These are phyloP conservation scores for Phataginus tricuspis DNA, from an alignment of 2,797 vertebrate species.

Conservation along the genomic window DNA sequence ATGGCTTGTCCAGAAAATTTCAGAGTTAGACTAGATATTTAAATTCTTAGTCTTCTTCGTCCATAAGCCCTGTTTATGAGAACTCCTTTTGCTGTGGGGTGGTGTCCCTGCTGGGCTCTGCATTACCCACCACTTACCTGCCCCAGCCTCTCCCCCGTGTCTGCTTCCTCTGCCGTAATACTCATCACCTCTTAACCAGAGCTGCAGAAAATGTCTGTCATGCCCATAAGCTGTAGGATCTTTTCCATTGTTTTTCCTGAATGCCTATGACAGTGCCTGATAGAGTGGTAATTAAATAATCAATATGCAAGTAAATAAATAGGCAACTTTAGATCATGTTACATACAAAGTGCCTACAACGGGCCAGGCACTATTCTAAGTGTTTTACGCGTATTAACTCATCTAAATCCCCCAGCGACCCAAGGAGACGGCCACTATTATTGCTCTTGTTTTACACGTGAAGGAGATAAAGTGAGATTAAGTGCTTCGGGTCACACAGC, in stretches of 20 bases:
- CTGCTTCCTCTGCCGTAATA: neutral
- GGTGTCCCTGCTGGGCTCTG: neutral
- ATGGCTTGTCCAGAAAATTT: neutral
- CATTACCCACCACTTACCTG: too few relatives aligned
- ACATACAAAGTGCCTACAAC: neutral
- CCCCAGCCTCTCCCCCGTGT: neutral
- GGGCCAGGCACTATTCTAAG: neutral
- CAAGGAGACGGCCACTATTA: neutral
- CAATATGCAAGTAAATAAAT: constrained; percentile 9
- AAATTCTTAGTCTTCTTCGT: neutral
- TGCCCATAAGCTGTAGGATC: neutral
- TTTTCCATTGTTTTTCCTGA: neutral
- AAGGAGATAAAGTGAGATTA: neutral
- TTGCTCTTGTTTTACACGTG: neutral
- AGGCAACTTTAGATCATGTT: neutral
- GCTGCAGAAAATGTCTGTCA: neutral
- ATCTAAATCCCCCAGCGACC: neutral
- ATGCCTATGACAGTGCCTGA: neutral
- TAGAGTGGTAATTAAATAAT: neutral
- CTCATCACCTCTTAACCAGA: neutral
- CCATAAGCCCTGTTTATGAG: neutral
- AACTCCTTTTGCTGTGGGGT: neutral
- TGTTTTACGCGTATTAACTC: neutral
- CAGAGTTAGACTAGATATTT: neutral
- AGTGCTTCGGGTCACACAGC: neutral